A percentile compares a stretch with the other conserved stretches of the same genome.
These are phyloP conservation scores for Heterotis niloticus DNA, from an alignment of 2,113 vertebrate genomes.

Conservation along the genomic window DNA sequence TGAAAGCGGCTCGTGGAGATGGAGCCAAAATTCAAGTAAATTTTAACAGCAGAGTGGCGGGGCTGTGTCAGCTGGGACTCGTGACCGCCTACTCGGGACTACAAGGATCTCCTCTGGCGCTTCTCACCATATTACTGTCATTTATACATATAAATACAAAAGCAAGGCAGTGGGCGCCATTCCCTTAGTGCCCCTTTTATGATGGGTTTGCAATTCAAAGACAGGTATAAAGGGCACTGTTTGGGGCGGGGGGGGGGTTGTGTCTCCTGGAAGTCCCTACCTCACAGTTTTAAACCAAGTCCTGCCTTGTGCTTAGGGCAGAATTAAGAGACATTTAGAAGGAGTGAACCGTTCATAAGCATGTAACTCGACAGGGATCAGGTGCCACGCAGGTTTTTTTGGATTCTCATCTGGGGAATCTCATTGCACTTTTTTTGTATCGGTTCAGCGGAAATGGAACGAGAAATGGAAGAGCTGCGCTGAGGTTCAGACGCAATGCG, in stretches of 20 bases:
- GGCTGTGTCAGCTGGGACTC: background rate
- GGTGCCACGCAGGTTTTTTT: background rate
- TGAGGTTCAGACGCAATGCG: background rate
- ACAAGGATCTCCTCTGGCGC: background rate
- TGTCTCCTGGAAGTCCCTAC: background rate
- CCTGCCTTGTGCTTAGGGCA: background rate
- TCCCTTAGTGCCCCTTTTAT: background rate
- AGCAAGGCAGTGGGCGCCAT: background rate
- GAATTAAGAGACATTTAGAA: background rate
- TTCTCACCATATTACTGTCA: constrained; percentile 11
- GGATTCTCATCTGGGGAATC: background rate
- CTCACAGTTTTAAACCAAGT: background rate
- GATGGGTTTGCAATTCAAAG: background rate
- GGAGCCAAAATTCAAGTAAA: no score
- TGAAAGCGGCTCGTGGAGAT: background rate
- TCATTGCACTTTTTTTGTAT: constrained; percentile 14
- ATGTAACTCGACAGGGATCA: constrained; percentile 33
- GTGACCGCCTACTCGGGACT: background rate
- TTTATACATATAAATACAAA: constrained; percentile 1
- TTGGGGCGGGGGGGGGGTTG: no score
- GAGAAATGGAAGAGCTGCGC: background rate
- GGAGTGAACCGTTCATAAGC: constrained; percentile 22
- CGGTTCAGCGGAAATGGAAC: background rate
- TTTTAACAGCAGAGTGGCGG: background rate
- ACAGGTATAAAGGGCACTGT: background rate